Base-by-base conservation (phyloP, 2,113 vertebrate genomes). In the Junco hyemalis region DNA sequence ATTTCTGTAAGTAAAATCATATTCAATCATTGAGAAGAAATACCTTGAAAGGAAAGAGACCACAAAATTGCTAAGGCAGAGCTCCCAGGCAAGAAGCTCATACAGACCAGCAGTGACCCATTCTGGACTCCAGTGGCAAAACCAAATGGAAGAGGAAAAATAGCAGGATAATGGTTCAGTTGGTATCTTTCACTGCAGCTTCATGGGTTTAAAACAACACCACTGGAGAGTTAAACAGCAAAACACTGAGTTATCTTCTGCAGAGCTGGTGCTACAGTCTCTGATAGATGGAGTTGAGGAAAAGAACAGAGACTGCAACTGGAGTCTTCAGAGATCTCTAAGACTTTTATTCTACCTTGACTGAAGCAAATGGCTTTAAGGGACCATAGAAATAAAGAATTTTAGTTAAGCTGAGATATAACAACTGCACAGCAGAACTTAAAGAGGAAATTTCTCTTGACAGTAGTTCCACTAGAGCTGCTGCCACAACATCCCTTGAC, bases 1-100 rank as follows among this genome's bases (percentile, higher is more conserved):
- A 72, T 72, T 89, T 73, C 61, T 85, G 53, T 80, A 91, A 69
- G 74, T 74, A 90, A 94, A 95, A 85, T 91, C 31, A 36, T 76
- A 57, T 65, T 95, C 61, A 82, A 4, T 69, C 70, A 82, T 22
- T 29, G 77, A 83, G 47, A 86, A 88, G 35, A 81, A 96, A 83
- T 38, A 73, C 51, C 65, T 78, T 60, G 61, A 66, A 94, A 78
- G 26, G 12, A 85, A 86, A 82, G 48, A 87, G 56, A 44, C 6
- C 40, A 88, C 63, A 95, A n/a, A 81, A 90, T 9, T 76, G 53
- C 66, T 18, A 20, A 53, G 50, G 57, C 42, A 76, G 61, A 69
- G 61, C 13, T 36, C 33, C 18, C 38, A 72, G 45, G 74, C 65
- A 90, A 76, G 56, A 64, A 74, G 33, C 42, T 91, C 40, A 81